Conservation (phyloP, 2,113 vertebrate species). For the Takifugu bimaculatus region DNA sequence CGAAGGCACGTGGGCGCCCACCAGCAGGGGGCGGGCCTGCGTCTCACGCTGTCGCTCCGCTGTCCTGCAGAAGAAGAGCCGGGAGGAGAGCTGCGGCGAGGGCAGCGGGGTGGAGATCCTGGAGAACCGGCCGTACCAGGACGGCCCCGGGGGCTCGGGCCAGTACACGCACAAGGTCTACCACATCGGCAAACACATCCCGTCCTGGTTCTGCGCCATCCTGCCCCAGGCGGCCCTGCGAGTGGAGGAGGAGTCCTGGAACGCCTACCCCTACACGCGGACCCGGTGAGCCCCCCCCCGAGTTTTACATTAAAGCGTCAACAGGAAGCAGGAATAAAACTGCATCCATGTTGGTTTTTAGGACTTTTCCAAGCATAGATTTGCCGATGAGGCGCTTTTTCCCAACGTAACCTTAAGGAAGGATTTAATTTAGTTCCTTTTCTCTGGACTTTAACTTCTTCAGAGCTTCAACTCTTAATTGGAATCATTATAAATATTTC, state of each 20-base stretch:
- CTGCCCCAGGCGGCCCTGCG: slow-evolving; percentile 91
- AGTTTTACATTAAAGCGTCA: too few relatives aligned
- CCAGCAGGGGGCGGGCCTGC: background rate
- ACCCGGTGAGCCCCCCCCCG: slow-evolving; percentile 78
- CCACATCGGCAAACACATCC: slow-evolving; percentile 97
- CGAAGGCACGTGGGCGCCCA: background rate
- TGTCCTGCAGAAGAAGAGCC: slow-evolving; percentile 86
- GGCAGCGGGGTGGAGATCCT: slow-evolving; percentile 96
- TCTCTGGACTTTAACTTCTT: too few relatives aligned
- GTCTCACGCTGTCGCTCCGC: background rate
- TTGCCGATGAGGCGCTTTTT: background rate
- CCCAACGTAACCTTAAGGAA: too few relatives aligned
- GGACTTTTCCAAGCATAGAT: too few relatives aligned
- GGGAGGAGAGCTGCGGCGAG: slow-evolving; percentile 91
- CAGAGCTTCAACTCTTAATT: too few relatives aligned
- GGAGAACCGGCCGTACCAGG: slow-evolving; percentile 90
- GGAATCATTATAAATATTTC: too few relatives aligned
- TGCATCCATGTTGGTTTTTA: too few relatives aligned
- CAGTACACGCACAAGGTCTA: slow-evolving; percentile 97
- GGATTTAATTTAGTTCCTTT: too few relatives aligned
- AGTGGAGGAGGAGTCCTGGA: slow-evolving; percentile 96
- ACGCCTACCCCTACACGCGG: slow-evolving; percentile 92
- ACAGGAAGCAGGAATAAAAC: too few relatives aligned
- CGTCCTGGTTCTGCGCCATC: slow-evolving; percentile 94
- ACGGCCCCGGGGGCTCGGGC: slow-evolving; percentile 87